Evolutionary conservation across 2,888 invertebrate genomes (phyloP).

Genomic region (Rhagium mordax): DNA sequence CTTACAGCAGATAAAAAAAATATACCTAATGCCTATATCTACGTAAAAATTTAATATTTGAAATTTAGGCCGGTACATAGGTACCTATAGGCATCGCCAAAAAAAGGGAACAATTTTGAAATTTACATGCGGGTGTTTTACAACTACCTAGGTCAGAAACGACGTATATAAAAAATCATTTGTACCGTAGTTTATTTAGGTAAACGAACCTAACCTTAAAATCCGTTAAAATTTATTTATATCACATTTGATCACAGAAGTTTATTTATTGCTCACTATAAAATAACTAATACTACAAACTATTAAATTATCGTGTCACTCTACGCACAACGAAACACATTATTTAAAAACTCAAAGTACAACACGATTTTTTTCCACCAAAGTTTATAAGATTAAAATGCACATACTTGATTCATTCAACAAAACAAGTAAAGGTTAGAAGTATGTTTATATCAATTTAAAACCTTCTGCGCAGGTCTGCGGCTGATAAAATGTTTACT

Average conservation of each 20-base stretch:
- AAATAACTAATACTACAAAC: not conserved
- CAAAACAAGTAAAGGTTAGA: constrained; percentile 25
- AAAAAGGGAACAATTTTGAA: too few relatives aligned
- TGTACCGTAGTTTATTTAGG: not conserved
- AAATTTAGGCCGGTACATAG: too few relatives aligned
- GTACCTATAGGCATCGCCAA: too few relatives aligned
- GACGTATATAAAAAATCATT: too few relatives aligned
- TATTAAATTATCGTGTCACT: not conserved
- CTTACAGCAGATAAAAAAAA: not conserved
- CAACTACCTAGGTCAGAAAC: too few relatives aligned
- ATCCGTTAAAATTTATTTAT: not conserved
- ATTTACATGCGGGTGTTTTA: too few relatives aligned
- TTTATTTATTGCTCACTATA: not conserved
- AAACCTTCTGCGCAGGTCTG: not conserved
- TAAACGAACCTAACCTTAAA: constrained; percentile 32
- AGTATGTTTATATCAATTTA: constrained; percentile 18
- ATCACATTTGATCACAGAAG: not conserved
- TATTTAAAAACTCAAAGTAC: constrained; percentile 1
- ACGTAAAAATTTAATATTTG: too few relatives aligned
- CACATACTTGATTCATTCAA: constrained; percentile 23
- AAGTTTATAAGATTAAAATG: constrained; percentile 11
- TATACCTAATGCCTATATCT: not conserved
- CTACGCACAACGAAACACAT: not conserved
- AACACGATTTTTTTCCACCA: not conserved
- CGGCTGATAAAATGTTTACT: constrained; percentile 15